Percentiles rank a stretch among this genome's conserved stretches.
These are phyloP conservation scores for Theristicus caerulescens DNA, from an alignment of 2,113 vertebrate species.

Conservation along the genomic window DNA sequence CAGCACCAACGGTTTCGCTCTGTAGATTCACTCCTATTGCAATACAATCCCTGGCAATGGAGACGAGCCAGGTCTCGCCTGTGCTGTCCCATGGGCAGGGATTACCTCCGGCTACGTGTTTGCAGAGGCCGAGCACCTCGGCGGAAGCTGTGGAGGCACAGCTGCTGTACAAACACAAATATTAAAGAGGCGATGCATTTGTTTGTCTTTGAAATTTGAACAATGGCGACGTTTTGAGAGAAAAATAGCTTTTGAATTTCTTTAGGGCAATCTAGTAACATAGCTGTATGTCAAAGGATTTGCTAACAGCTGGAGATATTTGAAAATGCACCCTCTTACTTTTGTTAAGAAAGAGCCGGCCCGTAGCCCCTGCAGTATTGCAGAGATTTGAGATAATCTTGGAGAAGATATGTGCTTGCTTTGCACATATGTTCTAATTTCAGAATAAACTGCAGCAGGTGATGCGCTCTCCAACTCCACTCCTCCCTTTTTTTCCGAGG, in stretches of 20 bases:
- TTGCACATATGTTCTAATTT: neutral
- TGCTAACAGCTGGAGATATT: neutral
- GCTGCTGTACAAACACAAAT: neutral
- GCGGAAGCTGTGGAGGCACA: neutral
- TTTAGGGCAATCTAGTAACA: neutral
- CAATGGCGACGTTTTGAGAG: neutral
- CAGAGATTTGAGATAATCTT: slow-evolving; percentile 1
- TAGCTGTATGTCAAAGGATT: neutral
- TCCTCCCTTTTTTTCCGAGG: neutral
- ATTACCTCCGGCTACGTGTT: neutral
- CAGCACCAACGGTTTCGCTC: fast-evolving
- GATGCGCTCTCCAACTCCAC: neutral
- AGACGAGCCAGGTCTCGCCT: neutral
- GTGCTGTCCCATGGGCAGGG: neutral
- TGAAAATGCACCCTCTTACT: neutral
- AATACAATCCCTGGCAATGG: neutral
- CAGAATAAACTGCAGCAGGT: neutral
- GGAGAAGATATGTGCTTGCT: neutral
- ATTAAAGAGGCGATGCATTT: neutral
- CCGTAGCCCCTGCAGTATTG: neutral
- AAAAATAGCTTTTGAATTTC: neutral
- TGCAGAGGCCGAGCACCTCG: neutral
- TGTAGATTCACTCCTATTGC: neutral
- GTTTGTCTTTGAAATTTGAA: neutral
- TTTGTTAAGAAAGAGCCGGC: neutral